phyloP scores from a whole-genome alignment of 2,113 vertebrate genomes.

The Cebidichthys violaceus region DNA sequence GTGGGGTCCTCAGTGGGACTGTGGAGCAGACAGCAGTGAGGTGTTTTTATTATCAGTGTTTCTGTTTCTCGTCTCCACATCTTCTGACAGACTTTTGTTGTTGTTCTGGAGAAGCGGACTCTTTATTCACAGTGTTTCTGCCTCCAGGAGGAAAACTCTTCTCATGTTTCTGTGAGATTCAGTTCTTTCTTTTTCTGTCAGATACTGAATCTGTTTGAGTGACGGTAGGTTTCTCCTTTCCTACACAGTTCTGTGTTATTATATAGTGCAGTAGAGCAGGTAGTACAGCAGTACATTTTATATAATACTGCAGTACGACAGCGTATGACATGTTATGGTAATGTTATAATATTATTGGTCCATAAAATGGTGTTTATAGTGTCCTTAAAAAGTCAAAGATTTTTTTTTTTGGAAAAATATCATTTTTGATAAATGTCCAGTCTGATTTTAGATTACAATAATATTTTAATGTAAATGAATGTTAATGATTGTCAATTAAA shows the following conservation, averaged over 20 bases:
- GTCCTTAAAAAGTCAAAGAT: background rate
- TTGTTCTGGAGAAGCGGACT: background rate
- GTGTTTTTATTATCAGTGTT: background rate
- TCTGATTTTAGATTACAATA: background rate
- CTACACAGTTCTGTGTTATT: background rate
- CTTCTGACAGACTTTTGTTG: background rate
- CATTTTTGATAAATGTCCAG: background rate
- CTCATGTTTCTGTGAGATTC: background rate
- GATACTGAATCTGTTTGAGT: background rate
- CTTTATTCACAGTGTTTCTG: background rate
- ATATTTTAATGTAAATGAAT: background rate
- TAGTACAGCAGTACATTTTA: background rate
- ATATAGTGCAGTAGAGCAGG: background rate
- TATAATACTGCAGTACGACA: background rate
- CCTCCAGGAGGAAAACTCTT: conserved; percentile 6
- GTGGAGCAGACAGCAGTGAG: too few species aligned
- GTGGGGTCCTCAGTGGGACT: too few species aligned
- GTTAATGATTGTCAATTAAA: too few species aligned
- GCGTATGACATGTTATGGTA: background rate
- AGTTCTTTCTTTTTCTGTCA: background rate
- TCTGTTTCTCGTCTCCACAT: conserved; percentile 32
- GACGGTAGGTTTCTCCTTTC: conserved; percentile 27
- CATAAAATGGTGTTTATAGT: background rate
- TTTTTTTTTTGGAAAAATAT: too few species aligned
- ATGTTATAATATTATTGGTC: too few species aligned